Percentiles rank a stretch among this genome's conserved stretches.
These are phyloP conservation scores for Pseudochirops cupreus DNA, from an alignment of 2,797 vertebrate genomes.

Conservation along the genomic window DNA sequence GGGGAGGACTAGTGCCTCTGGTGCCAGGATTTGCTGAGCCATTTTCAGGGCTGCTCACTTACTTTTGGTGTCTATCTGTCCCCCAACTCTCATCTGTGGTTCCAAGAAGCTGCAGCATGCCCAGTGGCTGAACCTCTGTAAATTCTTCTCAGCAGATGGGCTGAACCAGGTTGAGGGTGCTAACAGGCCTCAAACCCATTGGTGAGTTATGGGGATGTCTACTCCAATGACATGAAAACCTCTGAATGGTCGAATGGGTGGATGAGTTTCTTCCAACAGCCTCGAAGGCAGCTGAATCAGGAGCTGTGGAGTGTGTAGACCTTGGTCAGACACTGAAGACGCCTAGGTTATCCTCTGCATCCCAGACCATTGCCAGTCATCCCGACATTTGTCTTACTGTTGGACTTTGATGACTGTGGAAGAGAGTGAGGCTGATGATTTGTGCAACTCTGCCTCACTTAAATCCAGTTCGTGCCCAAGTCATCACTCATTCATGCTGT, in stretches of 20 bases:
- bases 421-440: neutral
- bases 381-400: neutral
- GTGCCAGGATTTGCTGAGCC: neutral
- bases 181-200: neutral
- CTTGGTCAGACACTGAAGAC: neutral
- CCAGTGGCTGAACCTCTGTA: neutral
- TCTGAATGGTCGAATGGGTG: neutral
- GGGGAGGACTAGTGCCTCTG: neutral
- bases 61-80: neutral
- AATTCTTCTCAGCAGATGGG: neutral
- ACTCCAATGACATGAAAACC: neutral
- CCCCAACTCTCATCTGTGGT: neutral
- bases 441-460: neutral
- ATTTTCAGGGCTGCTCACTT: neutral
- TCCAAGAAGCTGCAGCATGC: neutral
- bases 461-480: neutral
- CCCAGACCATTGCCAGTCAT: neutral
- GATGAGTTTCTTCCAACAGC: neutral
- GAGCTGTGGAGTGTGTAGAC: neutral
- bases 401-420: no score
- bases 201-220: neutral
- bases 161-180: neutral
- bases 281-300: neutral
- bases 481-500: neutral
- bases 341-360: neutral